phyloP scores from a whole-genome alignment of 1,140 invertebrate species.

The Cephus cinctus region DNA sequence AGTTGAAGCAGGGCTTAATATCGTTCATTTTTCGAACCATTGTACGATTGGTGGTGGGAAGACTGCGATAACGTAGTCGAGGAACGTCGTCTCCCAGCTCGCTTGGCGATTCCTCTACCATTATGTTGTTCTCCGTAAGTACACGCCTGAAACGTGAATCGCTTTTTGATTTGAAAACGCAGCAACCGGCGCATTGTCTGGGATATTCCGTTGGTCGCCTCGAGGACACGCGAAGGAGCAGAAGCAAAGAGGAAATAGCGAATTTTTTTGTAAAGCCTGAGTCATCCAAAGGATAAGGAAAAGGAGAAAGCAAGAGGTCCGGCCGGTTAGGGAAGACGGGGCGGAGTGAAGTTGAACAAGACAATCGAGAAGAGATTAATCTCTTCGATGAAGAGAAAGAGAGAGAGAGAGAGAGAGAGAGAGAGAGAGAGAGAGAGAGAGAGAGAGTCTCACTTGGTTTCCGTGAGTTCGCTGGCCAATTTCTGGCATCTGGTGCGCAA shows the following conservation, averaged over 20 bases:
- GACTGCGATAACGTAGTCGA: conserved; percentile 41
- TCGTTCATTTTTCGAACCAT: conserved; percentile 44
- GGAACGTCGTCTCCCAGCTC: conserved; percentile 48
- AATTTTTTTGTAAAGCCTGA: too few relatives aligned
- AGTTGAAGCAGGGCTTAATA: neutral
- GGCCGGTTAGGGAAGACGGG: too few relatives aligned
- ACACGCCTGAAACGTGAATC: conserved; percentile 45
- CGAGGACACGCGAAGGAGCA: too few relatives aligned
- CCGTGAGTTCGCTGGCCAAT: conserved; percentile 38
- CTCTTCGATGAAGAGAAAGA: too few relatives aligned
- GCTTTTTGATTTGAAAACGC: neutral
- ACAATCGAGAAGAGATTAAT: too few relatives aligned
- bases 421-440: conserved; percentile 5
- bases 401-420: too few relatives aligned
- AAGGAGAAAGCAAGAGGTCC: too few relatives aligned
- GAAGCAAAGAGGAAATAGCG: too few relatives aligned
- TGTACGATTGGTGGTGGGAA: conserved; percentile 46
- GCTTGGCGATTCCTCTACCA: conserved; percentile 43
- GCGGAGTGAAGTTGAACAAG: too few relatives aligned
- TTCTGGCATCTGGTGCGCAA: conserved; percentile 45
- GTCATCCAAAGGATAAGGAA: too few relatives aligned
- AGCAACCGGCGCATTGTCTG: too few relatives aligned
- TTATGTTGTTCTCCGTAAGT: conserved; percentile 45
- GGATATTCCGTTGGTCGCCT: too few relatives aligned
- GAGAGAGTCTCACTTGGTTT: conserved; percentile 46